Conservation (phyloP, 2,888 invertebrate genomes). For the Chrysolina americana region DNA sequence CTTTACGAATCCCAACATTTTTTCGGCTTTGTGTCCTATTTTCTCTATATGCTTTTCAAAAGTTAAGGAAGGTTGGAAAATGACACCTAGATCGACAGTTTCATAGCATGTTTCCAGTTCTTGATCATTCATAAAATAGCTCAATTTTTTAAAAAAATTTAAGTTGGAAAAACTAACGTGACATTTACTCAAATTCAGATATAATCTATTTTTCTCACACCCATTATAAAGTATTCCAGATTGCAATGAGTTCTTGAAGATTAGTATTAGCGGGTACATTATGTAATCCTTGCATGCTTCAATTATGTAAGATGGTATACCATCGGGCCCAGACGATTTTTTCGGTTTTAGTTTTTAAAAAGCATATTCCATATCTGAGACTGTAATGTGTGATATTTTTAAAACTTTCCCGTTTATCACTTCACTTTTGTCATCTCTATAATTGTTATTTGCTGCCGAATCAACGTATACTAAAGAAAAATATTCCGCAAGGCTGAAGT, state of each 20-base stretch:
- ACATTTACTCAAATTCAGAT: background rate
- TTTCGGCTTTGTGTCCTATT: too few relatives aligned
- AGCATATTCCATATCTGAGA: too few relatives aligned
- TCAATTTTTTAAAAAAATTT: background rate
- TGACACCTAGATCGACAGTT: background rate
- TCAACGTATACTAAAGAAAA: background rate
- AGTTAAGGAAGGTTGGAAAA: background rate
- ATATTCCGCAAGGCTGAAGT: background rate
- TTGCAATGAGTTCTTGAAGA: background rate
- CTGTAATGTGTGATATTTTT: background rate
- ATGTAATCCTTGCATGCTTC: slow-evolving; percentile 1
- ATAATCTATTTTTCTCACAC: background rate
- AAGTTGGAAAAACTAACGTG: background rate
- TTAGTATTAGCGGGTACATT: slow-evolving; percentile 1
- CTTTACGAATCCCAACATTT: too few relatives aligned
- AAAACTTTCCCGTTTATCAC: background rate
- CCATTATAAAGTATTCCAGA: background rate
- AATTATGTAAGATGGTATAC: too few relatives aligned
- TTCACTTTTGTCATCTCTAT: background rate
- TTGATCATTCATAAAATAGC: background rate
- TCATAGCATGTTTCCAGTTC: background rate
- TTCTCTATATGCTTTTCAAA: too few relatives aligned
- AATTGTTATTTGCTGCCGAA: background rate
- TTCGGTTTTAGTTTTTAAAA: too few relatives aligned
- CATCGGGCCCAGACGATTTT: too few relatives aligned